Evolutionary conservation across 2,113 vertebrate genomes (phyloP).

Genomic region (Pachypanchax playfairii): DNA sequence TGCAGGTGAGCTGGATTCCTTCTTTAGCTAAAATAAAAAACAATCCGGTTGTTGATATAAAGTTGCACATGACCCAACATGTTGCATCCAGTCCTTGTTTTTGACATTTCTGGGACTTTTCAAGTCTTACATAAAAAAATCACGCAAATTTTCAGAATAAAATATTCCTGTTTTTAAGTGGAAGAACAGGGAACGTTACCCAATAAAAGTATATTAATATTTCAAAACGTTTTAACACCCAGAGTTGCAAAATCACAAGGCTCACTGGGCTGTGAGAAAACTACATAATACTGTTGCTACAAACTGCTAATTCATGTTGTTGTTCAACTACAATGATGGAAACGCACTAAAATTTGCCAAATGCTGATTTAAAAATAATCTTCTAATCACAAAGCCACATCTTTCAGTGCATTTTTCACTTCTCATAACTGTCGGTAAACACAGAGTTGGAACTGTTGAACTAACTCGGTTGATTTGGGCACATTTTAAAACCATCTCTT

Average conservation of each 20-base stretch:
- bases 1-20: neutral
- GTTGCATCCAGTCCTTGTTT: too few species aligned
- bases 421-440: neutral
- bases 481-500: neutral
- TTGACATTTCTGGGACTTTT: too few species aligned
- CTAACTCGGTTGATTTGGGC: neutral
- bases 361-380: neutral
- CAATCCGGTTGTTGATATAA: neutral
- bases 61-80: neutral
- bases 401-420: neutral
- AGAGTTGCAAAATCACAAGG: too few species aligned
- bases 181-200: too few species aligned
- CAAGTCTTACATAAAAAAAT: too few species aligned
- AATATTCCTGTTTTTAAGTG: too few species aligned
- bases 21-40: neutral
- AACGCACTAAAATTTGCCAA: neutral
- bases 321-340: too few species aligned
- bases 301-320: constrained; percentile 15
- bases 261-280: too few species aligned
- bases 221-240: too few species aligned
- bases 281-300: too few species aligned
- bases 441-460: neutral
- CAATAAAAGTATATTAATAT: too few species aligned
- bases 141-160: too few species aligned
- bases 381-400: neutral